Conservation (phyloP, 2,888 invertebrate genomes). For the Belgica antarctica region DNA sequence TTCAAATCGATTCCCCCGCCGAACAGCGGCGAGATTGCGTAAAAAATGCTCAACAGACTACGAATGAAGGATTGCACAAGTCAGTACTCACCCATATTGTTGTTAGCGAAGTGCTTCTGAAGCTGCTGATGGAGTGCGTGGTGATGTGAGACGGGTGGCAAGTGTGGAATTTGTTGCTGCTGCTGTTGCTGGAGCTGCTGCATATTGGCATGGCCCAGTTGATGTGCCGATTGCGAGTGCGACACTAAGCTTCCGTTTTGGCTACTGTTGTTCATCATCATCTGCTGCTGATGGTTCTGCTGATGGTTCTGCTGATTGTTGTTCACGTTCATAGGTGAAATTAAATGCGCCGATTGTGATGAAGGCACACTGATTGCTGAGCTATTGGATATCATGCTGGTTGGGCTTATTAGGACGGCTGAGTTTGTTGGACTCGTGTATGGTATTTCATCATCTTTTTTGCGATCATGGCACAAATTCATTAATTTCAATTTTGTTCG, state of each 20-base stretch:
- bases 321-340: conserved; percentile 48
- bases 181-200: conserved; percentile 48
- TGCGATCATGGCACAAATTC: neutral
- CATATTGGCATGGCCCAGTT: conserved; percentile 48
- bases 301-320: conserved; percentile 49
- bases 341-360: conserved; percentile 55
- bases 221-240: conserved; percentile 55
- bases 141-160: conserved; percentile 61
- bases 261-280: conserved; percentile 53
- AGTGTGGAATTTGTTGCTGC: conserved; percentile 49
- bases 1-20: too few relatives aligned
- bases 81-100: conserved; percentile 56
- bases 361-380: conserved; percentile 49
- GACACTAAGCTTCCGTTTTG: conserved; percentile 50
- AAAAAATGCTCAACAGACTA: neutral
- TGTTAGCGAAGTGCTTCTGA: conserved; percentile 60
- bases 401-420: conserved; percentile 53
- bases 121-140: conserved; percentile 62
- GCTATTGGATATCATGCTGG: conserved; percentile 46
- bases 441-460: conserved; percentile 31
- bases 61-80: neutral
- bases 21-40: neutral
- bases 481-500: conserved; percentile 1
- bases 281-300: too few relatives aligned
- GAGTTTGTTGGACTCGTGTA: conserved; percentile 50